These are phyloP conservation scores for Mantis religiosa DNA, from an alignment of 2,888 invertebrate genomes.

Conservation along the genomic window DNA sequence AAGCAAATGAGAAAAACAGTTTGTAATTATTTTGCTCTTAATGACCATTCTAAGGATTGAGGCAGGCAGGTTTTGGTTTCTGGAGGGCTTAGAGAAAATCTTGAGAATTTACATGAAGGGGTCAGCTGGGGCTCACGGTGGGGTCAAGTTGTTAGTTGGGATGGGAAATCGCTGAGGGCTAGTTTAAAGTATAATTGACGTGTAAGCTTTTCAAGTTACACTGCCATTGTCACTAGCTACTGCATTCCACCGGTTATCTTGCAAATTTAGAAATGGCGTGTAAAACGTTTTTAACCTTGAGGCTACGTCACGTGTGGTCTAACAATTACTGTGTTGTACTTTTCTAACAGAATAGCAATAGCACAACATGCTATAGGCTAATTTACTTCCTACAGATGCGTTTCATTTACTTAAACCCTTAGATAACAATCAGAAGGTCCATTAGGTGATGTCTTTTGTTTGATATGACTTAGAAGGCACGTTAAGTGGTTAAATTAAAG, in stretches of 20 bases:
- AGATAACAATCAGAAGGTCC: too few relatives aligned
- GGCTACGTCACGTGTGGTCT: not conserved
- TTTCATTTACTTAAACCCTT: too few relatives aligned
- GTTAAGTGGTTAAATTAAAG: too few relatives aligned
- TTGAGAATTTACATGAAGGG: conserved; percentile 3
- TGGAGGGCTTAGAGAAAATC: not conserved
- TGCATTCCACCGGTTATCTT: not conserved
- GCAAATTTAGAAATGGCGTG: not conserved
- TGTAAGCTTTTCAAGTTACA: not conserved
- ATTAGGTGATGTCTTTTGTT: too few relatives aligned
- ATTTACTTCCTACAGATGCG: not conserved
- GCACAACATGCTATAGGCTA: not conserved
- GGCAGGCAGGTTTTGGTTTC: not conserved
- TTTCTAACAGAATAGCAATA: too few relatives aligned
- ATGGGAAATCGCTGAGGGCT: not conserved
- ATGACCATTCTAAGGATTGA: not conserved
- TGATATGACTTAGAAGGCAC: too few relatives aligned
- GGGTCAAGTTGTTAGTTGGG: not conserved
- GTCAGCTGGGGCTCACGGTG: not conserved
- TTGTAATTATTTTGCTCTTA: not conserved
- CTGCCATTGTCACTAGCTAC: not conserved
- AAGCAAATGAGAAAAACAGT: too few relatives aligned
- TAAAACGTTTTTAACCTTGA: not conserved
- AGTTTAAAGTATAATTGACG: not conserved
- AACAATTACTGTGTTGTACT: not conserved